Evolutionary conservation across 1,140 invertebrate genomes (phyloP), one percentile per base, ranked within the genome.

Genomic region (Magallana gigas): DNA sequence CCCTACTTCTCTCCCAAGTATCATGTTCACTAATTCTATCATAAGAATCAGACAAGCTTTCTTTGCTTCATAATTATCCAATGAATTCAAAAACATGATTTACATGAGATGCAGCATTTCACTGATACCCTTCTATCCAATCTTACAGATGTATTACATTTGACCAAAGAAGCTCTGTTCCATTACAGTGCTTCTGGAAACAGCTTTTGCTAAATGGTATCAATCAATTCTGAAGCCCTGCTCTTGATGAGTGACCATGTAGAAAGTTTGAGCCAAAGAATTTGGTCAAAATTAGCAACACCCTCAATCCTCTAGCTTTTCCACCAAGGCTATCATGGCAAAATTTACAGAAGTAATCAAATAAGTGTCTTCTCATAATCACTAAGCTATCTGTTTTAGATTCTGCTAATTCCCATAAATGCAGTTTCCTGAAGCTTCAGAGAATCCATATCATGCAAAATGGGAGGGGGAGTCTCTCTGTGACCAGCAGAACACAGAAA

Each of bases 211-310:
- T 76, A 76, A 76, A 76, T 76, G 68, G 68, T 76, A 76, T 76
- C 68, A 76, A 76, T 76, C 68, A 76, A 8, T 36, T 76, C 18
- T 23, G 23, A 76, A 29, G 68, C 23, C 23, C 68, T 76, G 68
- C 23, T 76, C 68, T 29, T 76, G 23, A 76, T 76, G 68, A 76
- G 23, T 76, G 68, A 29, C 23, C 18, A 76, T 76, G 68, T 76
- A 29, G 68, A 76, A 76, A 29, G 36, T 12, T 29, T 29, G 36
- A 76, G 68, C 23, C 11, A 12, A 76, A 29, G 68, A 76, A 76
- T 76, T 76, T 23, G 36, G 12, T 76, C 68, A 76, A 76, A 76
- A 76, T 76, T 76, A 76, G 68, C 68, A 76, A 29, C 68, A 76
- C 68, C 68, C 9, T 76, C 68, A 23, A 29, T 76, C 23, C 60